These are phyloP conservation scores for Mastacembelus armatus DNA, from an alignment of 2,797 vertebrate species.

Conservation along the genomic window DNA sequence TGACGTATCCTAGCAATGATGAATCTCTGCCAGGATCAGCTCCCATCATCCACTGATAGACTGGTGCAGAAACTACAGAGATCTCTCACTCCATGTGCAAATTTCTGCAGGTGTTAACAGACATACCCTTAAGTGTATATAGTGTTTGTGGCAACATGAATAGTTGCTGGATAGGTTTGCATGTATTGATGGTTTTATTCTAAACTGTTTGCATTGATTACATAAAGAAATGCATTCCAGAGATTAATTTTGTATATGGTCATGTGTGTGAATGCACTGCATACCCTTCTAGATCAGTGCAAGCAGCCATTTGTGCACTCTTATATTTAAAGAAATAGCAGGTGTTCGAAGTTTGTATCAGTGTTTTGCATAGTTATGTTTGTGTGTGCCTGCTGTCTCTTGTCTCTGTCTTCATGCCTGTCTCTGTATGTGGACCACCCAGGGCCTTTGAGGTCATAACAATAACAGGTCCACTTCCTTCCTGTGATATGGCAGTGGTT, in stretches of 20 bases:
- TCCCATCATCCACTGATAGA: conserved; percentile 29
- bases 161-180: conserved; percentile 20
- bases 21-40: conserved; percentile 54
- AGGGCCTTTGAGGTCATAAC: conserved; percentile 74
- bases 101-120: conserved; percentile 21
- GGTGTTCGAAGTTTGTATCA: conserved; percentile 45
- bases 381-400: conserved; percentile 35
- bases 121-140: conserved; percentile 5
- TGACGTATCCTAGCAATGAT: conserved; percentile 37
- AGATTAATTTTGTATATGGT: conserved; percentile 39
- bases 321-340: conserved; percentile 33
- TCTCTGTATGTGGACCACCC: conserved; percentile 78
- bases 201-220: conserved; percentile 44
- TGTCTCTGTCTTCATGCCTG: conserved; percentile 20
- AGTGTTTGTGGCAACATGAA: conserved; percentile 12
- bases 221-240: conserved; percentile 24
- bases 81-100: background rate
- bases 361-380: conserved; percentile 37
- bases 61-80: conserved; percentile 15
- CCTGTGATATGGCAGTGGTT: conserved; percentile 67
- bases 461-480: conserved; percentile 81
- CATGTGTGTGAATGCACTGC: conserved; percentile 13
- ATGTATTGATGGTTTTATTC: conserved; percentile 28
- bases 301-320: conserved; percentile 14
- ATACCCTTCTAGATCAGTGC: conserved; percentile 2